A percentile compares a stretch with the other conserved stretches of the same genome.
These are phyloP conservation scores for Helicorthomorpha holstii DNA, from an alignment of 1,140 invertebrate genomes.

Conservation along the genomic window DNA sequence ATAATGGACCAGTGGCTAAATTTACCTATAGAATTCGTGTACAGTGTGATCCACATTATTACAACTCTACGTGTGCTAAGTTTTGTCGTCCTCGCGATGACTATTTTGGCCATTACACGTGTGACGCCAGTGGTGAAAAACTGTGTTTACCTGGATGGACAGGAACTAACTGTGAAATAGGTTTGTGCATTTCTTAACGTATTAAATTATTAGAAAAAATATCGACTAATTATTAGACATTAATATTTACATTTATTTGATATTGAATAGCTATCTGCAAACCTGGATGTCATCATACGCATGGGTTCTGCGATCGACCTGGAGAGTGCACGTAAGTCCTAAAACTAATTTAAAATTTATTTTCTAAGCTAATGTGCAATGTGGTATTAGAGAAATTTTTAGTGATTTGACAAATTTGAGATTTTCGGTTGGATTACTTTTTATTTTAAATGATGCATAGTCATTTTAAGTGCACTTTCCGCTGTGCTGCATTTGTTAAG, in stretches of 20 bases:
- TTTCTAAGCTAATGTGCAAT: no score
- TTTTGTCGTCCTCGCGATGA: conserved; percentile 20
- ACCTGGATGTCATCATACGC: conserved; percentile 66
- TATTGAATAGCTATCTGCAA: conserved; percentile 63
- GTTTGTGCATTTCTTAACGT: conserved; percentile 6
- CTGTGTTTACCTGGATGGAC: conserved; percentile 32
- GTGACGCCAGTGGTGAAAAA: conserved; percentile 21
- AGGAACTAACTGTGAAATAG: conserved; percentile 32
- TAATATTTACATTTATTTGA: background rate
- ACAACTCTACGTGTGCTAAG: conserved; percentile 30
- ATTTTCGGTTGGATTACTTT: no score
- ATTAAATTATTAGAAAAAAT: background rate
- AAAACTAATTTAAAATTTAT: no score
- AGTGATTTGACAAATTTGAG: no score
- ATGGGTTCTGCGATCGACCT: conserved; percentile 70
- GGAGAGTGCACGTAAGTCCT: conserved; percentile 70
- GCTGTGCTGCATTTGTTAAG: no score
- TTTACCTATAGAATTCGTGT: conserved; percentile 29
- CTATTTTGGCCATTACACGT: conserved; percentile 30
- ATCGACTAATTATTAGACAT: no score
- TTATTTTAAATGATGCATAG: no score
- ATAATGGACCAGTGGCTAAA: conserved; percentile 30
- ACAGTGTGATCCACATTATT: conserved; percentile 26
- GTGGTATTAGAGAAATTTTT: no score
- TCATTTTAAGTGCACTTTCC: no score